Evolutionary conservation across 2,888 invertebrate species (phyloP), one percentile per base, ranked within the genome.

Genomic region (Argynnis bischoffii): DNA sequence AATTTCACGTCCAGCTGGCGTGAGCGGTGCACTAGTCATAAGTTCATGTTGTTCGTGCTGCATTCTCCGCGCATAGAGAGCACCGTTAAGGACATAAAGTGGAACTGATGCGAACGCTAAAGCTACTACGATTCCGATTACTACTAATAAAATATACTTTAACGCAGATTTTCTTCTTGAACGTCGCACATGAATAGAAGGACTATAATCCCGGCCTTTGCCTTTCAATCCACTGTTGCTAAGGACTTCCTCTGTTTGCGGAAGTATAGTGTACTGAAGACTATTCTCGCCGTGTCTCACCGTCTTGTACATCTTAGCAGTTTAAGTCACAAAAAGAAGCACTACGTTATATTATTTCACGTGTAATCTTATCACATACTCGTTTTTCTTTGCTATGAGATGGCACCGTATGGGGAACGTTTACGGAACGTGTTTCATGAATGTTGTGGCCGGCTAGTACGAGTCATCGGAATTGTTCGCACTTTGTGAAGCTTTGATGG

Each of bases 261-360:
- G 95, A 73, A 96, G 92, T 78, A 96, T 95, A 76, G 95, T 95
- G 86, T 96, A 96, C 81, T 95, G 95, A 77, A 96, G 93, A 81
- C 95, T 95, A 79, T 95, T 95, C 84, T 96, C 95, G 72, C 95
- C 95, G 84, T 95, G 95, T 73, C 95, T 91, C 83, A 95, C 95
- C 76, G 95, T 95, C 89, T 95, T 96, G 89, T 95, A 95, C 96
- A 96, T 96, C 79, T 80, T 90, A 78, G 77, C 78, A 69, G 81
- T 75, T 78, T 79, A 83, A 81, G 70, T 80, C 81, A 84, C 84
- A 79, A 83, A 84, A 85, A 81, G 81, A 85, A 86, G 85, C 86
- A 90, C 90, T 88, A 86, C 81, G 75, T 81, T 73, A 74, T 59
- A 48, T 47, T 74, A 76, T 77, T 72, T 76, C 75, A 81, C 82